Conservation (phyloP, 2,113 vertebrate genomes). For the Noctilio leporinus region DNA sequence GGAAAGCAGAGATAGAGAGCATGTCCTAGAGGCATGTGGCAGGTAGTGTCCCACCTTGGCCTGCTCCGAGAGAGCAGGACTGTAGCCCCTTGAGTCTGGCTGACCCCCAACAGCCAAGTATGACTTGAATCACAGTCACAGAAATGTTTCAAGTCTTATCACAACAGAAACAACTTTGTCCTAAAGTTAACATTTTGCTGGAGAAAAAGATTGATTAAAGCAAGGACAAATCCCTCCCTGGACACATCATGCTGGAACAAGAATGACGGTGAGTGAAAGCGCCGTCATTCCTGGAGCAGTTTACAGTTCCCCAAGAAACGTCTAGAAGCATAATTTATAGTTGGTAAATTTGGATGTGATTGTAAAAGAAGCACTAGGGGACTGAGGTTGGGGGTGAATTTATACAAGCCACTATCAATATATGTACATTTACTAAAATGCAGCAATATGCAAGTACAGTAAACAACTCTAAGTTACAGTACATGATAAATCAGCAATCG, state of each 20-base stretch:
- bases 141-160: slow-evolving; percentile 22
- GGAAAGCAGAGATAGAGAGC: neutral
- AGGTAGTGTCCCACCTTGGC: neutral
- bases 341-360: neutral
- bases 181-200: slow-evolving; percentile 17
- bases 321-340: neutral
- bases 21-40: neutral
- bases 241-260: neutral
- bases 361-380: neutral
- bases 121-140: neutral
- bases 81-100: neutral
- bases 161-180: neutral
- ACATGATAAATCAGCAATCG: neutral
- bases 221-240: neutral
- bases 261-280: neutral
- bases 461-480: neutral
- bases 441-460: neutral
- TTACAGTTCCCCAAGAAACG: neutral
- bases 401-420: neutral
- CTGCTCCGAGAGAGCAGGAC: neutral
- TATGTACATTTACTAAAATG: neutral
- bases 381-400: neutral
- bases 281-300: neutral
- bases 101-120: neutral
- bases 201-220: slow-evolving; percentile 2